Evolutionary conservation across 2,888 invertebrate species (phyloP).

Genomic region (Aproaerema taeniolella): DNA sequence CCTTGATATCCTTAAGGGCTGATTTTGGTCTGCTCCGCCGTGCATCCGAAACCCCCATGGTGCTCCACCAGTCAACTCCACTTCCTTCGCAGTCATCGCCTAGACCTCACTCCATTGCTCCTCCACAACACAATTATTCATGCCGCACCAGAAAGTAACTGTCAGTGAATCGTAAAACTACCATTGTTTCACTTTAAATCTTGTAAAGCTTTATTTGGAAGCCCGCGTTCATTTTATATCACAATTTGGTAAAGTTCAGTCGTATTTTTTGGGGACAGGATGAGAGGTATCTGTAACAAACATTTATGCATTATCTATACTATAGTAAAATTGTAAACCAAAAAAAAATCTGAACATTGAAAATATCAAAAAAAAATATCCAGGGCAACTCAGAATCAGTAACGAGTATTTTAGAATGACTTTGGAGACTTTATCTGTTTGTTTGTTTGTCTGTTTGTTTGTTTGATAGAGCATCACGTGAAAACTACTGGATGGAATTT

Average conservation of each 20-base stretch:
- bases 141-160: constrained; percentile 28
- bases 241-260: constrained; percentile 39
- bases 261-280: constrained; percentile 30
- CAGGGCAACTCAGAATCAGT: too few species aligned
- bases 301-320: too few species aligned
- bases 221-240: constrained; percentile 46
- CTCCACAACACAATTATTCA: constrained; percentile 30
- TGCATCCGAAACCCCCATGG: constrained; percentile 95
- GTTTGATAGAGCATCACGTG: too few species aligned
- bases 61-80: constrained; percentile 87
- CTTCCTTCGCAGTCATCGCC: constrained; percentile 83
- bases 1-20: constrained; percentile 87
- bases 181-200: constrained; percentile 25
- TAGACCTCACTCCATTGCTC: constrained; percentile 48
- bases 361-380: too few species aligned
- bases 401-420: too few species aligned
- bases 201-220: constrained; percentile 41
- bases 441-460: too few species aligned
- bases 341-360: too few species aligned
- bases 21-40: constrained; percentile 87
- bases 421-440: too few species aligned
- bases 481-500: too few species aligned
- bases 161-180: constrained; percentile 30
- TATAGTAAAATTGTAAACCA: too few species aligned
- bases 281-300: constrained; percentile 46